phyloP scores from a whole-genome alignment of 2,797 vertebrate species.

The Brachyrhaphis roseni region DNA sequence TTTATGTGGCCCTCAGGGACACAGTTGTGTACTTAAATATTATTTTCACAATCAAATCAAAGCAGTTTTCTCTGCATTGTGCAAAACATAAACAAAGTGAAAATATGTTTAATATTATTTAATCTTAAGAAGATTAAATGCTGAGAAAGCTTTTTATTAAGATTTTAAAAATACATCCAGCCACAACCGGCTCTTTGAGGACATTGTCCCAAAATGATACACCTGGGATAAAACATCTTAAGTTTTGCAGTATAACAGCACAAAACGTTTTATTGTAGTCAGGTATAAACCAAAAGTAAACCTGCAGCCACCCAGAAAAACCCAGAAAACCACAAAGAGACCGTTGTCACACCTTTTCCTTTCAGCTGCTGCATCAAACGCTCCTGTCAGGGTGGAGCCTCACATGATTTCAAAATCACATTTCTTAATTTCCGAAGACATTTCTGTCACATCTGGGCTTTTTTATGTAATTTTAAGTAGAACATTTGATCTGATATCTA shows the following conservation, averaged over 20 bases:
- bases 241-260: neutral
- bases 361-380: neutral
- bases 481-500: neutral
- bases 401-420: slow-evolving; percentile 35
- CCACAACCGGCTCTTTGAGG: no score
- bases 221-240: neutral
- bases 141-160: no score
- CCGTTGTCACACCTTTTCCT: slow-evolving; percentile 46
- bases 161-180: no score
- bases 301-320: neutral
- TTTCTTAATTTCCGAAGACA: neutral
- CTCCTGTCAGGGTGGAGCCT: slow-evolving; percentile 3
- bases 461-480: neutral
- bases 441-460: neutral
- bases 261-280: neutral
- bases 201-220: no score
- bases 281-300: neutral
- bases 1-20: no score
- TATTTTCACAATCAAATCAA: no score
- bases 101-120: no score
- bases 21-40: no score
- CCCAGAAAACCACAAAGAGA: slow-evolving; percentile 11
- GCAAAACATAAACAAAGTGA: no score
- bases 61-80: no score
- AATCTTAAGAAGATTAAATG: no score